Base-by-base conservation (phyloP, 2,797 vertebrate species). In the Helostoma temminkii region DNA sequence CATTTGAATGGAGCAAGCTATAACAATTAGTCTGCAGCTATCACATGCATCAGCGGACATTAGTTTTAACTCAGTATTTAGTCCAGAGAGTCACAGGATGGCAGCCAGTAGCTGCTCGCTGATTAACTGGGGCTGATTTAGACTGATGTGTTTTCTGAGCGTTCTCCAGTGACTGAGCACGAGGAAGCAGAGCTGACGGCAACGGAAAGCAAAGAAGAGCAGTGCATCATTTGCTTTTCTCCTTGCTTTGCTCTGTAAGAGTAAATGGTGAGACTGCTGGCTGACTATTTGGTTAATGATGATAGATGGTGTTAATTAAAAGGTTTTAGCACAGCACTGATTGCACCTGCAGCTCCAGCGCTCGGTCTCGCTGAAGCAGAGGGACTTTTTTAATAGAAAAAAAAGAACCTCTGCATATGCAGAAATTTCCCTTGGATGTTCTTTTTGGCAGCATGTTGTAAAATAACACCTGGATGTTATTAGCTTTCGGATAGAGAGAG, bases 301-400 rank as follows among this genome's bases (percentile, higher is more conserved):
- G 94, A 94, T 93, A 84, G 93, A 95, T 94, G 88, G 85, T 76
- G 84, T 93, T 94, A 93, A 94, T 94, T 93, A 94, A 90, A 92
- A 90, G 84, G 85, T 85, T 92, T 94, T 93, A 94, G 88, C 87
- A 89, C 86, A 76, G 85, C 39, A 11, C 89, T 91, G 92, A 93
- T 92, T 90, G 86, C 91, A 93, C 92, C 92, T 94, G 91, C 88
- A 92, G 81, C 81, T 83, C 62, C 30, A 28, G 69, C 65, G 24
- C 58, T 61, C 19, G 53, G 60, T 82, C 85, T 63, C 18, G 61
- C 84, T 81, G 76, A 83, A 89, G 77, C 54, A 39, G 24, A 69
- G 54, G 22, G 48, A 67, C 45, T 76, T 54, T 71, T 42, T 45
- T 60, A 46, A 32, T 50, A 52, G 25, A 30, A 26, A 28, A 46